Evolutionary conservation across 1,140 invertebrate species (phyloP), one percentile per base, ranked within the genome.

Genomic region (Cotesia glomerata): DNA sequence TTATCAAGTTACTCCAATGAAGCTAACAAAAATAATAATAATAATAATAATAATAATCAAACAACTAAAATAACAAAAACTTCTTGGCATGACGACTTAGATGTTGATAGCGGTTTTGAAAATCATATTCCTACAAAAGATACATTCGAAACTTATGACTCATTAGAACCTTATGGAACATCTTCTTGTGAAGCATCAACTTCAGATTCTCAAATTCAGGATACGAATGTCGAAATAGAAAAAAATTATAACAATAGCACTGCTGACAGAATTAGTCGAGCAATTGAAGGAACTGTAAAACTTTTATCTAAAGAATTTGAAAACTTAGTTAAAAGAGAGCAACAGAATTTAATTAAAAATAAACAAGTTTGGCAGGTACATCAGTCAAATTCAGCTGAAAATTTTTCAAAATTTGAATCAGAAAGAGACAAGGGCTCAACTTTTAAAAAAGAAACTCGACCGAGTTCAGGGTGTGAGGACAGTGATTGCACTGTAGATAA

Each of bases 401-500:
- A 87, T 69, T 81, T 86, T 72, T 83, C 82, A 7, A 85, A 83
- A 71, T 56, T 82, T 7, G 81, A 84, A 8, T 80, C 81, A 5
- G 84, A 85, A 16, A 74, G 80, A 3, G 84, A 84, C 32, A 79
- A 75, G 63, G 74, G 70, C 18, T 73, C 63, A 0, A 63, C 77
- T 13, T 34, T 79, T 2, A 84, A 51, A 54, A 78, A 79, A 1
- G 83, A 85, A 14, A 59, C 74, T 16, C 76, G 80, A 5, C 74
- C 77, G 0, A 79, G 78, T 39, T 86, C 85, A 0, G 83, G 84
- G 0, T 83, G 84, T 11, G 85, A 86, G 13, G 85, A 86, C 34
- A 84, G 84, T 74, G 84, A 86, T 61, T 85, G 78, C 51, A 80
- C 45, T 78, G 89, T 81, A 82, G 90, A 75, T 82, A 90, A 79